Evolutionary conservation across 2,113 vertebrate species (phyloP).

Genomic region (Sapayoa aenigma): DNA sequence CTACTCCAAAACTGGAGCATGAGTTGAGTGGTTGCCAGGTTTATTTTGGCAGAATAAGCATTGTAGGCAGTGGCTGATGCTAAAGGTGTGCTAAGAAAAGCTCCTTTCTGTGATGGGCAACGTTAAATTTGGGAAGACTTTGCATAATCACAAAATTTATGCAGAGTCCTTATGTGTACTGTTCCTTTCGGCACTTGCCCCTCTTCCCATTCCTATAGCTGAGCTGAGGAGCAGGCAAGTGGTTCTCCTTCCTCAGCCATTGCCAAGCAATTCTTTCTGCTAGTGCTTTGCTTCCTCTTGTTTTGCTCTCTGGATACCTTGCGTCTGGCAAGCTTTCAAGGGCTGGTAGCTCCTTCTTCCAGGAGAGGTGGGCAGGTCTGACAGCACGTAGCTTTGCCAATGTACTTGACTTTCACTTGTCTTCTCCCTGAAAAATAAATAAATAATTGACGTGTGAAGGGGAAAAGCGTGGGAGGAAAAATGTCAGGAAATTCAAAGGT

Average conservation of each 20-base stretch:
- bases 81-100: constrained; percentile 11
- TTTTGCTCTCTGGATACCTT: not conserved
- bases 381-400: constrained; percentile 30
- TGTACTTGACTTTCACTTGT: constrained; percentile 60
- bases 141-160: not conserved
- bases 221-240: not conserved
- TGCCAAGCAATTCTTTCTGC: not conserved
- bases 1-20: not conserved
- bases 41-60: constrained; percentile 8
- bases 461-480: constrained; percentile 73
- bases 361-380: not conserved
- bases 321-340: not conserved
- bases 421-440: constrained; percentile 55
- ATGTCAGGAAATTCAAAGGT: constrained; percentile 75
- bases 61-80: not conserved
- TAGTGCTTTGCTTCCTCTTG: not conserved
- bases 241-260: not conserved
- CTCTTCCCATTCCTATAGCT: not conserved
- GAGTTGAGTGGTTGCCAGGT: not conserved
- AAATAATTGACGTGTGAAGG: constrained; percentile 53
- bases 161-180: not conserved
- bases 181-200: not conserved
- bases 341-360: not conserved
- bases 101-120: not conserved
- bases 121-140: not conserved